Percentiles rank a stretch among this genome's conserved stretches.
Conservation (phyloP, 1,140 invertebrate species). For the Gryon sp. region DNA sequence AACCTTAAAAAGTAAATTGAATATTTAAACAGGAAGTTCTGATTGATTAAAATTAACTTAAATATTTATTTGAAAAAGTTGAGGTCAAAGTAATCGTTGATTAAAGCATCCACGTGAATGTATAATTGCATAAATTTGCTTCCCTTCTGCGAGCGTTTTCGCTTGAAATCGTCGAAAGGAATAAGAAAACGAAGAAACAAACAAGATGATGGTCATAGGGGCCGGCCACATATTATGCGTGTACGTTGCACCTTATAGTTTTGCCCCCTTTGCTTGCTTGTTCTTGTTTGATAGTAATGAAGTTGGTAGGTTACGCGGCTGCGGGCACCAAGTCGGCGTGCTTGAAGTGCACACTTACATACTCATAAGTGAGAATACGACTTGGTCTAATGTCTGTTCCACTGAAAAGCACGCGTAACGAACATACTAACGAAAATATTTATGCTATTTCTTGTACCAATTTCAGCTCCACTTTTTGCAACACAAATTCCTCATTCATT, state of each 20-base stretch:
- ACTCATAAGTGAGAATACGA: conserved; percentile 4
- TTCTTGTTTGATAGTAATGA: conserved; percentile 43
- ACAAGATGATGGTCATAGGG: conserved; percentile 7
- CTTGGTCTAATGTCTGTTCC: conserved; percentile 16
- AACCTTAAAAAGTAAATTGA: too few relatives aligned
- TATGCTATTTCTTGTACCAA: too few relatives aligned
- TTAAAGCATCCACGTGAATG: too few relatives aligned
- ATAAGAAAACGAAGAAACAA: neutral
- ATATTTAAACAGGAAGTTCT: too few relatives aligned
- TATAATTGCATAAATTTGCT: neutral
- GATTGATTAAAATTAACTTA: too few relatives aligned
- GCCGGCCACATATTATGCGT: neutral
- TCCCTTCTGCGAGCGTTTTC: too few relatives aligned
- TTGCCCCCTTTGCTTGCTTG: neutral
- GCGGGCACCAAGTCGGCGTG: conserved; percentile 23
- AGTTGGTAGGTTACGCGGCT: conserved; percentile 28
- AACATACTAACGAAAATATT: conserved; percentile 9
- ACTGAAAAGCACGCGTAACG: conserved; percentile 26
- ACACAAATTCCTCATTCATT: too few relatives aligned
- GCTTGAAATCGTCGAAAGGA: too few relatives aligned
- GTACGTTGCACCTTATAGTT: conserved; percentile 16
- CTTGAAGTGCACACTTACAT: conserved; percentile 23
- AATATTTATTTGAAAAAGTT: too few relatives aligned
- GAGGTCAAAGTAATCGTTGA: too few relatives aligned
- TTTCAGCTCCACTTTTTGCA: too few relatives aligned